These are phyloP conservation scores for Gymnoscopelus braueri DNA, from an alignment of 2,797 vertebrate species.

Conservation along the genomic window DNA sequence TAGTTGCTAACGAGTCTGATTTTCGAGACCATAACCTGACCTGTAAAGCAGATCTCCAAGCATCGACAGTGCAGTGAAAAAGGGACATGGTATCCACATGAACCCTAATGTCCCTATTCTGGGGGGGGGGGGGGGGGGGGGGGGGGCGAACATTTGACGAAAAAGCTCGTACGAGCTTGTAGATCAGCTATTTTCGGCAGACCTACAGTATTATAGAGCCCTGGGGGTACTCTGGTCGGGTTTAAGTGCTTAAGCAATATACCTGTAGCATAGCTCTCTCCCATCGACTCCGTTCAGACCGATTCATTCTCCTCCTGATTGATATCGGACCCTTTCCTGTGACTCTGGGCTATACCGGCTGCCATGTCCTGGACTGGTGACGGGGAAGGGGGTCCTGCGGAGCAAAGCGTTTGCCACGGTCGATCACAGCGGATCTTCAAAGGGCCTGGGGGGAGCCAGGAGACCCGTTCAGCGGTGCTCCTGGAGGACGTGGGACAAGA, in stretches of 20 bases:
- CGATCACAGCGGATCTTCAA: slow-evolving; percentile 70
- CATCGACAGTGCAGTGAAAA: not conserved
- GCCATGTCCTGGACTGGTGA: slow-evolving; percentile 14
- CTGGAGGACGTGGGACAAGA: slow-evolving; percentile 72
- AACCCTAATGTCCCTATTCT: too few relatives aligned
- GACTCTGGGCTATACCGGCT: slow-evolving; percentile 52
- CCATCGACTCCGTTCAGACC: not conserved
- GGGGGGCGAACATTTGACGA: too few relatives aligned
- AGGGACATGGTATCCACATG: too few relatives aligned
- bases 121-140: too few relatives aligned
- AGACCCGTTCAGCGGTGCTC: slow-evolving; percentile 70
- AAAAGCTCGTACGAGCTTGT: too few relatives aligned
- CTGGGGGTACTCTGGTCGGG: too few relatives aligned
- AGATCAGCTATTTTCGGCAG: too few relatives aligned
- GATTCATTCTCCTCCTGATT: slow-evolving; percentile 45
- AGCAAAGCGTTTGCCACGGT: slow-evolving; percentile 38
- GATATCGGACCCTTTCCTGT: slow-evolving; percentile 74
- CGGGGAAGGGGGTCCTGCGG: slow-evolving; percentile 36
- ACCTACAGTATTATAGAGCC: too few relatives aligned
- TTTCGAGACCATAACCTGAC: slow-evolving; percentile 3
- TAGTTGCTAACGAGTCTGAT: not conserved
- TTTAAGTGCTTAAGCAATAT: not conserved
- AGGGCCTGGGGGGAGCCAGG: slow-evolving; percentile 66
- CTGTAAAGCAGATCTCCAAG: slow-evolving; percentile 20
- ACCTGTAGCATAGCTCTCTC: not conserved